Evolutionary conservation across 1,140 invertebrate species (phyloP).

Genomic region (Sinonovacula constricta): DNA sequence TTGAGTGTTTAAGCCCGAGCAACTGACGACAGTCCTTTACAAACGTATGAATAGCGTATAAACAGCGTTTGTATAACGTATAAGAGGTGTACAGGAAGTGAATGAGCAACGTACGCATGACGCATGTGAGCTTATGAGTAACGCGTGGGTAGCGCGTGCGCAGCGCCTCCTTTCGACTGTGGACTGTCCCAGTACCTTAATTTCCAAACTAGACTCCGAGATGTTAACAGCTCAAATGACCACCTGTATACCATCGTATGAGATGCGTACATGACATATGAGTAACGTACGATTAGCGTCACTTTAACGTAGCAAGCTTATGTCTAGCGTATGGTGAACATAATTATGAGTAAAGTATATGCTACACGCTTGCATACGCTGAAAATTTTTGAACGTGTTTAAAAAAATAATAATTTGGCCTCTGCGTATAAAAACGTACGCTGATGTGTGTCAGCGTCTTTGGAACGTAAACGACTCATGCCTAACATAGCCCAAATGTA

Average conservation of each 20-base stretch:
- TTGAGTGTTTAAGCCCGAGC: constrained; percentile 17
- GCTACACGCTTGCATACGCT: too few species aligned
- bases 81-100: constrained; percentile 17
- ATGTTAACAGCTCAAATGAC: not conserved
- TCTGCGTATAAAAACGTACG: too few species aligned
- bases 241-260: constrained; percentile 15
- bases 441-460: too few species aligned
- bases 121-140: too few species aligned
- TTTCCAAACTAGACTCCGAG: constrained; percentile 4
- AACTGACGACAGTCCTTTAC: constrained; percentile 14
- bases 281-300: constrained; percentile 26
- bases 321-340: too few species aligned
- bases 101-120: constrained; percentile 12
- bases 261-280: constrained; percentile 5
- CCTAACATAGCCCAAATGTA: too few species aligned
- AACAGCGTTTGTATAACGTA: constrained; percentile 21
- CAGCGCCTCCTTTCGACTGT: constrained; percentile 1
- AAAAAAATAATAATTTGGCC: too few species aligned
- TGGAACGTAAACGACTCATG: constrained; percentile 3
- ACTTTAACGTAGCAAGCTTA: too few species aligned
- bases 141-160: too few species aligned
- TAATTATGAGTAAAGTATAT: too few species aligned
- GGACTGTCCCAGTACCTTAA: not conserved
- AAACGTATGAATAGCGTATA: constrained; percentile 36
- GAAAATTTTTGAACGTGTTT: too few species aligned